Base-by-base conservation (phyloP, 2,113 vertebrate species). In the Pygoscelis adeliae region DNA sequence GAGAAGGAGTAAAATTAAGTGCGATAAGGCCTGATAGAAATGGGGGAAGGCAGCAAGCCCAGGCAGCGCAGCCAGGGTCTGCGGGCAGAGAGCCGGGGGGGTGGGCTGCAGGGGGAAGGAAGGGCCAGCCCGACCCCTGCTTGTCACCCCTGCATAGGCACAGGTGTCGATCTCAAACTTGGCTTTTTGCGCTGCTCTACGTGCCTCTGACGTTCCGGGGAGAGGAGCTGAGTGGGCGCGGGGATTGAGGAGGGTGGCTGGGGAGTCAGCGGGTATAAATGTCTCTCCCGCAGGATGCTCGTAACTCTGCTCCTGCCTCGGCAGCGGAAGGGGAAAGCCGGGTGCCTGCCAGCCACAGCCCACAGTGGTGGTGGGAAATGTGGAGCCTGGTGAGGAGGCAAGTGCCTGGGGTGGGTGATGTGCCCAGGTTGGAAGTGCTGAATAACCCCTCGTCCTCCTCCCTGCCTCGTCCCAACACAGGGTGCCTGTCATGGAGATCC, bases 1-100 rank as follows among this genome's bases (percentile, higher is more conserved):
- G 84, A 95, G 73, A 53, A 95, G 83, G 65, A 95, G 80, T 84
- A 82, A 95, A 96, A 95, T 83, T 44, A 85, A 76, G 87, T 7
- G 6, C 1, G 87, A 96, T 96, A 97, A 97, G 73, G 23, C 27
- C 89, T 89, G 77, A 89, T 72, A 53, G 87, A 82, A 85, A 20
- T 1, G 34, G 36, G 59, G 80, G 69, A 77, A 80, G 47, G 71
- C 62, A 87, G 73, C 61, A 70, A 73, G 34, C 29, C 1, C 1
- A 2, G 61, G 53, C 32, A 49, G 38, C 1, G 1, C 38, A 42
- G 77, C 34, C 15, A 0, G 19, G 19, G 34, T 5, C 42, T 56
- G 83, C 0, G 2, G 38, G 34, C 55, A 42, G 76, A 14, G 62
- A 46, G 30, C 17, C 0, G 0, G 26, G 18, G 46, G 7, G 20